Evolutionary conservation across 2,888 invertebrate genomes (phyloP), one percentile per base, ranked within the genome.

Genomic region (Acanthosepion pharaonis): DNA sequence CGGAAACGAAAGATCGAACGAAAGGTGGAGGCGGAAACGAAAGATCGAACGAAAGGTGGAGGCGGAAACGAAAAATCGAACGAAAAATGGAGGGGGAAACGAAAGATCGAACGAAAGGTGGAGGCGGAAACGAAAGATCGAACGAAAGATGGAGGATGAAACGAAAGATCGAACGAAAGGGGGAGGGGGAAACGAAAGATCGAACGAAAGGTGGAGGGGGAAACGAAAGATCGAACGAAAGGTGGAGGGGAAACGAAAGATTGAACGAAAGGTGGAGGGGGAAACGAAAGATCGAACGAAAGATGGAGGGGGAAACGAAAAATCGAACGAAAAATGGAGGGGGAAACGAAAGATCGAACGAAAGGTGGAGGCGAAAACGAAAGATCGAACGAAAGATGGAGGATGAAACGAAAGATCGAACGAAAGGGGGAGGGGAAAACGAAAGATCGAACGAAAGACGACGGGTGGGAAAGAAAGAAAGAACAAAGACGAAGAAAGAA

Each of bases 71-170:
- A 78, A 9, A n/a, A 5, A n/a, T 9, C 5, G 9, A 28, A 3
- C 2, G 18, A 78, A 11, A 78, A 8, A 5, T 8, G 6, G 28
- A n/a, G 5, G 11, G 0, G 33, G 5, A n/a, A 8, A n/a, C n/a
- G n/a, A 9, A 78, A n/a, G 6, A 8, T 0, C 2, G 28, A 11
- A 9, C 11, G 15, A n/a, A n/a, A n/a, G 6, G 1, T 25, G 1
- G 6, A 25, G 23, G n/a, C n/a, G n/a, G n/a, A n/a, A n/a, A n/a
- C n/a, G n/a, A n/a, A n/a, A n/a, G n/a, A n/a, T n/a, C n/a, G n/a
- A n/a, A n/a, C n/a, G n/a, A n/a, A n/a, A n/a, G n/a, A n/a, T n/a
- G n/a, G n/a, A n/a, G n/a, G n/a, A n/a, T 1, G 23, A 23, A 64
- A 64, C 23, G 64, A 20, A 25, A 33, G 33, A 33, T 1, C 33